phyloP scores from a whole-genome alignment of 2,113 vertebrate genomes.

The Myrmophylax atrothorax region DNA sequence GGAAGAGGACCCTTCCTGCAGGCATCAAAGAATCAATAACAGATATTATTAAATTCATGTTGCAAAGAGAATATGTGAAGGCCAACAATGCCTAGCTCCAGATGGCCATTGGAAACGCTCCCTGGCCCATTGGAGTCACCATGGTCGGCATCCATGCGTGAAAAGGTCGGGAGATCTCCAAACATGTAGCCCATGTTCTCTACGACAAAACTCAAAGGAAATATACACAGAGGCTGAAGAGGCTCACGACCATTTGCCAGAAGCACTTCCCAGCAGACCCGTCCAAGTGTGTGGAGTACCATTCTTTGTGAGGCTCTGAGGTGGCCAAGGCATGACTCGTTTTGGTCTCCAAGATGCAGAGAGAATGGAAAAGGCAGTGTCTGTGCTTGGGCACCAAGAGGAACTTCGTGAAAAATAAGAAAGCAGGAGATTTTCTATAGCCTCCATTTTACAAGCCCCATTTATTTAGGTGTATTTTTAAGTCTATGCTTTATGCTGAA shows the following conservation, averaged over 20 bases:
- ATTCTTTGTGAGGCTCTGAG: slow-evolving; percentile 79
- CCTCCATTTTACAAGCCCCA: neutral
- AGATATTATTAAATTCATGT: slow-evolving; percentile 98
- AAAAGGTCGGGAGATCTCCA: too few species aligned
- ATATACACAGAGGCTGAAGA: slow-evolving; percentile 87
- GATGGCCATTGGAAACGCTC: too few species aligned
- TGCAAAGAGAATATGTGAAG: slow-evolving; percentile 97
- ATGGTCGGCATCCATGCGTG: too few species aligned
- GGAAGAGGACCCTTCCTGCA: slow-evolving; percentile 91
- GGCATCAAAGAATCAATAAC: slow-evolving; percentile 98
- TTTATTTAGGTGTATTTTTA: neutral
- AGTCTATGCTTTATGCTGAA: neutral
- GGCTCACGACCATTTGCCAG: slow-evolving; percentile 98
- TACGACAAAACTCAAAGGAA: too few species aligned
- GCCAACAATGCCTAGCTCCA: neutral
- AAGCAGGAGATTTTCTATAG: neutral
- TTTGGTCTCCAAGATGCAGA: neutral
- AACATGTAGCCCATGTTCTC: too few species aligned
- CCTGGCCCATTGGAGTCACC: too few species aligned
- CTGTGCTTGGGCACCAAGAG: neutral
- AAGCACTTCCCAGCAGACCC: slow-evolving; percentile 96
- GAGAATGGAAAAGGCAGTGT: neutral
- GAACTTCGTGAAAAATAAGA: neutral
- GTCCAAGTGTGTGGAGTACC: slow-evolving; percentile 98
- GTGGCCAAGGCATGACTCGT: neutral